Evolutionary conservation across 1,140 invertebrate genomes (phyloP).

Genomic region (Brachionus calyciflorus): DNA sequence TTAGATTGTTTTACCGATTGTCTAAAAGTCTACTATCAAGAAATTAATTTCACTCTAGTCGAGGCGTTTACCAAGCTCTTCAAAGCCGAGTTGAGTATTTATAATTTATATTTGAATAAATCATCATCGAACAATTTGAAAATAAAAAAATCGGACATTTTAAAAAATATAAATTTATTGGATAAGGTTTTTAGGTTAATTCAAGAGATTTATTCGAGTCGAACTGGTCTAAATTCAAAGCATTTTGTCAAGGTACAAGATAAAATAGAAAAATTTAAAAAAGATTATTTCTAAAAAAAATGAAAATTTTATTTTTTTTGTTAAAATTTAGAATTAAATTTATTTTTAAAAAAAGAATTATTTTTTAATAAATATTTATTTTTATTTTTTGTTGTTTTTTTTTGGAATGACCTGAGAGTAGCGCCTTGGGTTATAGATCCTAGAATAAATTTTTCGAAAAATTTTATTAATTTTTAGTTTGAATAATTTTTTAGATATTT

Average conservation of each 20-base stretch:
- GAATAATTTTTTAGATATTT: too few relatives aligned
- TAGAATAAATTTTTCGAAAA: too few relatives aligned
- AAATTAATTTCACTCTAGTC: constrained; percentile 16
- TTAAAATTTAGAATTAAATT: not conserved
- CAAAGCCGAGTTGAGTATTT: constrained; percentile 36
- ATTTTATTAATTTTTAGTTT: too few relatives aligned
- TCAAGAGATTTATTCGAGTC: not conserved
- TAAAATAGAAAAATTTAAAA: constrained; percentile 26
- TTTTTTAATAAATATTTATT: constrained; percentile 20
- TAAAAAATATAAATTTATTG: not conserved
- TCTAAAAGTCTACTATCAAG: constrained; percentile 30
- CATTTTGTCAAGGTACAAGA: constrained; percentile 29
- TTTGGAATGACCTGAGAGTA: not conserved
- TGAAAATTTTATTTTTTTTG: constrained; percentile 20
- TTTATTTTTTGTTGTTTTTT: not conserved
- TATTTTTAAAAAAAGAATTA: too few relatives aligned
- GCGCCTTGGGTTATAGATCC: not conserved
- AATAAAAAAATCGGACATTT: constrained; percentile 17
- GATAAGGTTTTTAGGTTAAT: not conserved
- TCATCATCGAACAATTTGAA: not conserved
- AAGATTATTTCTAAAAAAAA: constrained; percentile 28
- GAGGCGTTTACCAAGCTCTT: constrained; percentile 34
- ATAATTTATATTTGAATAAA: not conserved
- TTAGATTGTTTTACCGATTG: constrained; percentile 23
- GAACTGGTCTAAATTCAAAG: constrained; percentile 14